Base-by-base conservation (phyloP, 2,113 vertebrate species). In the Rhinoderma darwinii region DNA sequence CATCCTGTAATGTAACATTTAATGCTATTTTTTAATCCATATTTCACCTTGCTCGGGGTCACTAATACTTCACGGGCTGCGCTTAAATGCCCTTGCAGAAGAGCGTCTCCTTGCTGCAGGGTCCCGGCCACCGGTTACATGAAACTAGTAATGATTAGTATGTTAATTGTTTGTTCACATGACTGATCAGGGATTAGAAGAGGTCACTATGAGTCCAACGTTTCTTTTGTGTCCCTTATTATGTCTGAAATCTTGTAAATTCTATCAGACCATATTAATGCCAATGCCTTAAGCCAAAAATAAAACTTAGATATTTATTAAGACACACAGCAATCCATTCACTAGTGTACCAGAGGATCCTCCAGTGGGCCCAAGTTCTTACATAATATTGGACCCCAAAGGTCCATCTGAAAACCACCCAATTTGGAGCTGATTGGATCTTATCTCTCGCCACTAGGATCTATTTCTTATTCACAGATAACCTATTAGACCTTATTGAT, bases 11-110 rank as follows among this genome's bases (percentile, higher is more conserved):
- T 41, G 20, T 41, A 37, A 39, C 68, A 11, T 41, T 72, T 39
- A 39, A 22, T 72, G 68, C 68, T 72, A 37, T 72, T 22, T 72
- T 72, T 27, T 47, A 47, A n/a, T 75, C 73, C 44, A 75, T 47
- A 75, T 75, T 44, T 75, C 73, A 47, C 73, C 73, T 75, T 75
- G 41, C 25, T 17, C 44, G 22, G n/a, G 73, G 20, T 75, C 27
- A 44, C 41, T 47, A 44, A 15, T 27, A n/a, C 37, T 47, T 75
- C 41, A 75, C 43, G 39, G 43, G 22, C 70, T 43, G 39, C n/a
- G 5, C 37, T 14, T 0, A n/a, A 39, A 74, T 43, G n/a, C 27
- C 41, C 73, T 20, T 47, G 25, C 14, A 75, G 39, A 27, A 47
- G 35, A 27, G 41, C 5, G n/a, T 4, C 20, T 72, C 35, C 17